phyloP scores from a whole-genome alignment of 2,888 invertebrate genomes.

The Cheilosia pagana region DNA sequence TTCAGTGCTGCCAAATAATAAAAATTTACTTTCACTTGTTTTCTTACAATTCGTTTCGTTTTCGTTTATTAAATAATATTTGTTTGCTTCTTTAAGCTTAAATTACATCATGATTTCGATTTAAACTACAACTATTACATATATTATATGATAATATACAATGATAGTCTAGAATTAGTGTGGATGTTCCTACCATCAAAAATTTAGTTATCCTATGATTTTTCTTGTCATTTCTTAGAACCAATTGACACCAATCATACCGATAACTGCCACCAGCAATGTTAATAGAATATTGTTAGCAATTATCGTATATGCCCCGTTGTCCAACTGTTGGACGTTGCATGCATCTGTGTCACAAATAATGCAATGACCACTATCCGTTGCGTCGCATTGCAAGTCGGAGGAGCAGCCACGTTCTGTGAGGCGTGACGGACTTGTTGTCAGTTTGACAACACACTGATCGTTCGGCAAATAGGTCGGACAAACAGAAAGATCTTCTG shows the following conservation, averaged over 20 bases:
- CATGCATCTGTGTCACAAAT: slow-evolving; percentile 78
- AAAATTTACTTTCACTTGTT: not conserved
- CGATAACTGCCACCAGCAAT: slow-evolving; percentile 41
- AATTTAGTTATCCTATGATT: slow-evolving; percentile 2
- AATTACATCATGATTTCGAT: slow-evolving; percentile 46
- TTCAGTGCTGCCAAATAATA: not conserved
- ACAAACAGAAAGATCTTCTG: slow-evolving; percentile 77
- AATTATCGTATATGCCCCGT: slow-evolving; percentile 35
- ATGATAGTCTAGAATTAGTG: slow-evolving; percentile 39
- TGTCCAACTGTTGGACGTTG: slow-evolving; percentile 77
- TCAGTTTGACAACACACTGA: slow-evolving; percentile 76
- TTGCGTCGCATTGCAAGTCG: slow-evolving; percentile 77
- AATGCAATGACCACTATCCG: slow-evolving; percentile 76
- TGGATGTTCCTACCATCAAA: not conserved
- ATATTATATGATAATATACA: slow-evolving; percentile 69
- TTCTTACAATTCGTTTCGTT: slow-evolving; percentile 13
- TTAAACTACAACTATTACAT: slow-evolving; percentile 51
- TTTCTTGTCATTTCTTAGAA: not conserved
- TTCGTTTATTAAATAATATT: slow-evolving; percentile 52
- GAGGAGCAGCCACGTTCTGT: slow-evolving; percentile 79
- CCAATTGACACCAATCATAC: slow-evolving; percentile 27
- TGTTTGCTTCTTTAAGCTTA: slow-evolving; percentile 25
- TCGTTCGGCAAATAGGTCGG: slow-evolving; percentile 78
- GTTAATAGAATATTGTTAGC: slow-evolving; percentile 49
- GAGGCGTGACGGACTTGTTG: slow-evolving; percentile 23